These are phyloP conservation scores for Mercenaria mercenaria DNA, from an alignment of 1,140 invertebrate genomes.

Conservation along the genomic window DNA sequence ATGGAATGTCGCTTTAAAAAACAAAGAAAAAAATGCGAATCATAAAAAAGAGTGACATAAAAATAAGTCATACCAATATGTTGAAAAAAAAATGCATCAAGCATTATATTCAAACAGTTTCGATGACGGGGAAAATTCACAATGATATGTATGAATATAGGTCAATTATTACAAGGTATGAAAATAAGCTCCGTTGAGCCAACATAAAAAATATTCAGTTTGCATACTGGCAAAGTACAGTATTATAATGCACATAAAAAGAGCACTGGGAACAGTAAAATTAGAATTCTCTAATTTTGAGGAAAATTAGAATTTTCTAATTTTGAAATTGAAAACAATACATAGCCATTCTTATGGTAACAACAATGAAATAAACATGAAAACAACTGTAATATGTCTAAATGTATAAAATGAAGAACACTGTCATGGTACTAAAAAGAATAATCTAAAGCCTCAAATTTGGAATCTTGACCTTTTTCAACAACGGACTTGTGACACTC, in stretches of 20 bases:
- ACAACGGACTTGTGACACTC: no score
- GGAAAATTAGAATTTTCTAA: neutral
- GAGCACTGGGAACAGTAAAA: neutral
- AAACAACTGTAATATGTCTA: neutral
- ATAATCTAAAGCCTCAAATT: neutral
- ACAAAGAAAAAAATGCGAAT: conserved; percentile 13
- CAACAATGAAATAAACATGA: conserved; percentile 14
- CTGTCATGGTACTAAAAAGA: no score
- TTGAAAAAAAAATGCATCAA: neutral
- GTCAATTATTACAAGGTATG: neutral
- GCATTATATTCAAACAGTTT: neutral
- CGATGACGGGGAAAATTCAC: conserved; percentile 7
- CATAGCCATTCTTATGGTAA: neutral
- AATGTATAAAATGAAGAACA: neutral
- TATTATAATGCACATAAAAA: neutral
- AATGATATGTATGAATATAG: conserved; percentile 47
- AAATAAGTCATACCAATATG: neutral
- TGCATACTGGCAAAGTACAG: neutral
- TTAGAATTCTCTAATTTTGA: no score
- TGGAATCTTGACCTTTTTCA: neutral
- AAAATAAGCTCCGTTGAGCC: neutral
- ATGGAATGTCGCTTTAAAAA: neutral
- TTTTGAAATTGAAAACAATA: no score
- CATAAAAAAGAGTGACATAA: no score
- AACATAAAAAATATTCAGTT: neutral